Evolutionary conservation across 2,113 vertebrate genomes (phyloP), one percentile per base, ranked within the genome.

Genomic region (Dendrocopos noguchii): DNA sequence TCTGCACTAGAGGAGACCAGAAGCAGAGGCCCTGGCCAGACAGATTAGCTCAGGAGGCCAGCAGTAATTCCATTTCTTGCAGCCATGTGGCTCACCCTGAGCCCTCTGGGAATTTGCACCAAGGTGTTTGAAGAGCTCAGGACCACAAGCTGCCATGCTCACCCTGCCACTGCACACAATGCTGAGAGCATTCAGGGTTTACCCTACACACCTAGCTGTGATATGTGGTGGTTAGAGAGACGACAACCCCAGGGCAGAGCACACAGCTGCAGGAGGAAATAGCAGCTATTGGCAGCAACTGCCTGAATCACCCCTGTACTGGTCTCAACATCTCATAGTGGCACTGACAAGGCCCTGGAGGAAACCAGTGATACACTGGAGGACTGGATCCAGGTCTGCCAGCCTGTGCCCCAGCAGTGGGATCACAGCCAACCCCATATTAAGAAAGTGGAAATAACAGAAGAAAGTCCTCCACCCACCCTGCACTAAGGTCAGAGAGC

Each of bases 141-240:
- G 33, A 57, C 55, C 3, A 0, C 67, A 74, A 74, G 39, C 29
- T 36, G 55, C 36, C 66, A 50, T 7, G 33, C 19, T 55, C 79
- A 50, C 29, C 39, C 73, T 56, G 70, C 9, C 10, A 8, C 39
- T 24, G 56, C 75, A 31, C 33, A 3, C 66, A 59, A 53, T 0
- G 2, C 70, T 24, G 21, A 36, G 46, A 80, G 53, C 61, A 3
- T 3, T 2, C 1, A 1, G 25, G 39, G 47, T 64, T 86, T 50
- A 52, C 25, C 2, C 0, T 52, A 64, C 27, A 3, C 39, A 4
- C 7, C 1, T 1, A 34, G 42, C 29, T 28, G 50, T 4, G 12
- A 63, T 34, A 42, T 56, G 66, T 15, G 28, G 72, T 66, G 73
- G 46, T 77, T 55, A 36, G 73, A 53, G 50, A 59, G 52, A 65